Evolutionary conservation across 2,888 invertebrate species (phyloP).

Genomic region (Orthonevra nobilis): DNA sequence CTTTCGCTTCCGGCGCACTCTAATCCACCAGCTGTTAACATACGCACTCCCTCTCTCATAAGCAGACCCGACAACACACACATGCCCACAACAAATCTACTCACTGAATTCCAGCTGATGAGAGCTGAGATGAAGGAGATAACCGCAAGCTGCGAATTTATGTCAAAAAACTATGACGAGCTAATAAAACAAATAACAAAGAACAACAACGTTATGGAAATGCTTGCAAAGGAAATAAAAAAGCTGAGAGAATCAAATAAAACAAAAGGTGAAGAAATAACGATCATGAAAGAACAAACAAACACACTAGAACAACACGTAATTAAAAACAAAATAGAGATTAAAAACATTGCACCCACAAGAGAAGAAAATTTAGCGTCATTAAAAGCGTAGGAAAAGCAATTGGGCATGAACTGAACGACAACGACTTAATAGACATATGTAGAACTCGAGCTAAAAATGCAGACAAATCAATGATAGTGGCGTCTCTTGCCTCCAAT

Average conservation of each 20-base stretch:
- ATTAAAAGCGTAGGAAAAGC: constrained; percentile 18
- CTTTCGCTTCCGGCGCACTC: too few relatives aligned
- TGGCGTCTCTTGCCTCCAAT: constrained; percentile 10
- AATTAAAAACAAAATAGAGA: constrained; percentile 23
- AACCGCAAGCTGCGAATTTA: too few relatives aligned
- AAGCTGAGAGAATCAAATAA: constrained; percentile 20
- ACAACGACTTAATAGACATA: constrained; percentile 6
- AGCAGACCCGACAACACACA: too few relatives aligned
- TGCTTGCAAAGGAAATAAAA: neutral
- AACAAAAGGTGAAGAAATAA: constrained; percentile 10
- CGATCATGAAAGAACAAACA: constrained; percentile 31
- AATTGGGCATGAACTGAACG: neutral
- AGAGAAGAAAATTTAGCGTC: constrained; percentile 11
- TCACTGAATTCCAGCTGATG: too few relatives aligned
- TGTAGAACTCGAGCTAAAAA: constrained; percentile 27
- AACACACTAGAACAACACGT: constrained; percentile 27
- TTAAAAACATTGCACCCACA: constrained; percentile 13
- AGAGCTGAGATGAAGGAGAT: too few relatives aligned
- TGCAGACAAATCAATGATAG: constrained; percentile 12
- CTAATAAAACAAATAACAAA: neutral
- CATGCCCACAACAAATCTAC: too few relatives aligned
- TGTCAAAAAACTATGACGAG: neutral
- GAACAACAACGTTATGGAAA: constrained; percentile 1
- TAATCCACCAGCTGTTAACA: too few relatives aligned
- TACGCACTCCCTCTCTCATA: too few relatives aligned